Evolutionary conservation across 2,888 invertebrate species (phyloP).

Genomic region (Sicus ferrugineus): DNA sequence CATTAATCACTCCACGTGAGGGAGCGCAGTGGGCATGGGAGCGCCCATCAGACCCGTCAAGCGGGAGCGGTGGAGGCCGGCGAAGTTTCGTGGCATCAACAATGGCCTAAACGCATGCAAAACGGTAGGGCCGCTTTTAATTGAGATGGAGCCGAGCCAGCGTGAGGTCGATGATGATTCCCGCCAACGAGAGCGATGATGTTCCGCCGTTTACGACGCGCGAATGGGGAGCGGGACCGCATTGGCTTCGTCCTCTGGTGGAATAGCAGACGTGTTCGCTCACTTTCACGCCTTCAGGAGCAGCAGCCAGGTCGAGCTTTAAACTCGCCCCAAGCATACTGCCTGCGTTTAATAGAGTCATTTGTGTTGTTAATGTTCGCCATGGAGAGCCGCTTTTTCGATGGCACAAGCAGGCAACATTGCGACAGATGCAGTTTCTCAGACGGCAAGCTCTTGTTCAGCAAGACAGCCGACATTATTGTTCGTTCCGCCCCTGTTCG

Average conservation of each 20-base stretch:
- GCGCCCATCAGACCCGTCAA: neutral
- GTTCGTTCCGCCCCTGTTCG: no score
- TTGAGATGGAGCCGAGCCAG: conserved; percentile 61
- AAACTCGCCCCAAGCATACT: neutral
- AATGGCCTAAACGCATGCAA: conserved; percentile 27
- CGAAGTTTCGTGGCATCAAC: conserved; percentile 11
- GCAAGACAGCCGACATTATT: no score
- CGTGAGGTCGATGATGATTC: conserved; percentile 41
- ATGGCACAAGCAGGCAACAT: no score
- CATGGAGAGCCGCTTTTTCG: no score
- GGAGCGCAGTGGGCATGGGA: neutral
- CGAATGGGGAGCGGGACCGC: conserved; percentile 9
- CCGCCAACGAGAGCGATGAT: conserved; percentile 2
- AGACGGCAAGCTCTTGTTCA: no score
- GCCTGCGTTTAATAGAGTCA: no score
- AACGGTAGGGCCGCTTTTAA: conserved; percentile 51
- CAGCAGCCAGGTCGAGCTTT: neutral
- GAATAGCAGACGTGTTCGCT: neutral
- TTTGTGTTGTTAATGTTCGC: no score
- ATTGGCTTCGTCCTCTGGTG: neutral
- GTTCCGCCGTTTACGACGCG: neutral
- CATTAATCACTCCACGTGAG: conserved; percentile 64
- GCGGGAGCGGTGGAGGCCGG: neutral
- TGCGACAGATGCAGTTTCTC: no score
- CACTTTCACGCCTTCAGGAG: no score